Conservation (phyloP, 1,140 invertebrate genomes). For the Drosophila asahinai region DNA sequence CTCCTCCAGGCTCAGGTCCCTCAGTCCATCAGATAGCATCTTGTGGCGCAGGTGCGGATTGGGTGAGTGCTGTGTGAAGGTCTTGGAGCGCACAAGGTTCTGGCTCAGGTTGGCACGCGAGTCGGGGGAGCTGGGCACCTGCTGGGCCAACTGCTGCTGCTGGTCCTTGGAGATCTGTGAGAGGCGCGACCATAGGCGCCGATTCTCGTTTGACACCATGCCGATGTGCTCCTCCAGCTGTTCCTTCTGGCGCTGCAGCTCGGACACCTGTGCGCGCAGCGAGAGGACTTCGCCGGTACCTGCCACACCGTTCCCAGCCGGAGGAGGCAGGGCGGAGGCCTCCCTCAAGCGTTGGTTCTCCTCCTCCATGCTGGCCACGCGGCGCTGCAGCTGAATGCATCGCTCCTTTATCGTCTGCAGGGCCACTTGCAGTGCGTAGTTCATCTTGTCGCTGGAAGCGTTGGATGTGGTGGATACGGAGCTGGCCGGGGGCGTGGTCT, state of each 20-base stretch:
- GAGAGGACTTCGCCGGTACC: slow-evolving; percentile 85
- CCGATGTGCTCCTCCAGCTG: slow-evolving; percentile 90
- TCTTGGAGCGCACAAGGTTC: slow-evolving; percentile 87
- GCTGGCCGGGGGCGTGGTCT: slow-evolving; percentile 1
- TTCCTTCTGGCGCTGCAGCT: slow-evolving; percentile 90
- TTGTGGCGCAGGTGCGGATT: slow-evolving; percentile 86
- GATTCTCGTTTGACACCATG: slow-evolving; percentile 93
- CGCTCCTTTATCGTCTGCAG: slow-evolving; percentile 92
- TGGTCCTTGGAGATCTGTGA: slow-evolving; percentile 88
- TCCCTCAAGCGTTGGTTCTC: slow-evolving; percentile 90
- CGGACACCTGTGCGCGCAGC: slow-evolving; percentile 87
- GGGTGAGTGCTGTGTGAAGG: slow-evolving; percentile 87
- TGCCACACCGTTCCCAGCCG: slow-evolving; percentile 28
- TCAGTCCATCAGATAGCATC: slow-evolving; percentile 85
- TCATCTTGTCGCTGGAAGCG: slow-evolving; percentile 56
- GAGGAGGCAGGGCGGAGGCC: slow-evolving; percentile 22
- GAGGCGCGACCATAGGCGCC: slow-evolving; percentile 91
- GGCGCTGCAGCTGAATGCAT: slow-evolving; percentile 90
- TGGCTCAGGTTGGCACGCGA: slow-evolving; percentile 65
- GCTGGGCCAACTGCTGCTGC: slow-evolving; percentile 10
- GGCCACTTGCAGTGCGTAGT: slow-evolving; percentile 89
- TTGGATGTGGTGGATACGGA: slow-evolving; percentile 13
- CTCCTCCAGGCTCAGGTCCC: slow-evolving; percentile 90
- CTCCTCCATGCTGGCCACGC: slow-evolving; percentile 89
- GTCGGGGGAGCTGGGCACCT: slow-evolving; percentile 20